These are phyloP conservation scores for Andrena bucephala DNA, from an alignment of 2,888 invertebrate genomes.

Conservation along the genomic window DNA sequence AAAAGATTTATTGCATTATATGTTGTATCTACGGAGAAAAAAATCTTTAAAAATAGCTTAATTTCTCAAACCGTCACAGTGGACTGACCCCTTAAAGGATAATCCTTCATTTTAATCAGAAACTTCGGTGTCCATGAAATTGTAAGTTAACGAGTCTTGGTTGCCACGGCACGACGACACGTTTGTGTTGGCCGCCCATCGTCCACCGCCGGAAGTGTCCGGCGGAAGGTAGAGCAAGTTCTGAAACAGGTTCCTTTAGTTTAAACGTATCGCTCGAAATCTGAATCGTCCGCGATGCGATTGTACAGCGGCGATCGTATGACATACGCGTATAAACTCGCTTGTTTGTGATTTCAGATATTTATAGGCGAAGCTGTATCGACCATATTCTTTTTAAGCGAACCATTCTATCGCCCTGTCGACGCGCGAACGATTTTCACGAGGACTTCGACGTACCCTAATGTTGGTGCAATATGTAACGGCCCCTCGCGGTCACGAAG, in stretches of 20 bases:
- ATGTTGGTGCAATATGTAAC: slow-evolving; percentile 42
- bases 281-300: slow-evolving; percentile 15
- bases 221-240: slow-evolving; percentile 1
- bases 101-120: no score
- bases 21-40: no score
- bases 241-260: slow-evolving; percentile 38
- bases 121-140: background rate
- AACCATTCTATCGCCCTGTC: slow-evolving; percentile 26
- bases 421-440: slow-evolving; percentile 9
- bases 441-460: slow-evolving; percentile 26
- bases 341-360: slow-evolving; percentile 50
- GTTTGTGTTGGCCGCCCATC: background rate
- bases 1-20: no score
- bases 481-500: background rate
- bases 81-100: no score
- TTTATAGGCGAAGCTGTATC: slow-evolving; percentile 27
- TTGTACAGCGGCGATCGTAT: background rate
- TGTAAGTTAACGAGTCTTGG: background rate
- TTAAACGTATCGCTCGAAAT: slow-evolving; percentile 24
- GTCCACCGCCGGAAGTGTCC: background rate
- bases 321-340: slow-evolving; percentile 2
- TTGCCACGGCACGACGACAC: background rate
- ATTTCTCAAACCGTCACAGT: no score
- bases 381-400: slow-evolving; percentile 17
- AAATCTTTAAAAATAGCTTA: no score